Conservation (phyloP, 2,888 invertebrate species). For the Lasioglossum leucozonium region DNA sequence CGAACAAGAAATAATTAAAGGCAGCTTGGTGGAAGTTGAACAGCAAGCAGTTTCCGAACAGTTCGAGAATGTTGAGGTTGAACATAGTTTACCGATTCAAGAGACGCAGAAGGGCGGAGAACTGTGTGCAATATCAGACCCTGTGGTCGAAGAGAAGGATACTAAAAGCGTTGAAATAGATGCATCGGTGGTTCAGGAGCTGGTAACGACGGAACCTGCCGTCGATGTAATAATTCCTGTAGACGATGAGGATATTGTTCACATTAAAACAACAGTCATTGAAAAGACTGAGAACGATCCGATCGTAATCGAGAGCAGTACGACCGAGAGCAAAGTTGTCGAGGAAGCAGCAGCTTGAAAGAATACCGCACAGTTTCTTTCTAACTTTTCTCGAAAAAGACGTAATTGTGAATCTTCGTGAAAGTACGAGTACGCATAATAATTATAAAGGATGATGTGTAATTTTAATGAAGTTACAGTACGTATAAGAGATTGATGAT, state of each 20-base stretch:
- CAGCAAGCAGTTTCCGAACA: slow-evolving; percentile 63
- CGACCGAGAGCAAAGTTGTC: slow-evolving; percentile 76
- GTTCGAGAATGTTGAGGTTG: slow-evolving; percentile 58
- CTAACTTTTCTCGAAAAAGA: slow-evolving; percentile 23
- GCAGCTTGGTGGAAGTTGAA: slow-evolving; percentile 57
- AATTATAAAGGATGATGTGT: slow-evolving; percentile 43
- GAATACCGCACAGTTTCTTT: neutral
- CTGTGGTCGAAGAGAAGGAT: slow-evolving; percentile 39
- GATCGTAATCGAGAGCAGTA: slow-evolving; percentile 63
- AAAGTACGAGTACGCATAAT: slow-evolving; percentile 44
- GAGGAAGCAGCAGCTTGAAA: slow-evolving; percentile 82
- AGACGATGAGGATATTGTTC: slow-evolving; percentile 50
- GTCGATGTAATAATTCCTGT: slow-evolving; percentile 31
- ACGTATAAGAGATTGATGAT: slow-evolving; percentile 41
- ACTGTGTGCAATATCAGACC: slow-evolving; percentile 32
- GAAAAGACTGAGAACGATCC: slow-evolving; percentile 70
- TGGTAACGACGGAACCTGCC: slow-evolving; percentile 25
- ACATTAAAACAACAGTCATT: slow-evolving; percentile 38
- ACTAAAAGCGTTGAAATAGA: slow-evolving; percentile 38
- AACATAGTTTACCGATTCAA: slow-evolving; percentile 33
- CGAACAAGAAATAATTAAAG: slow-evolving; percentile 62
- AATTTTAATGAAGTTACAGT: slow-evolving; percentile 44
- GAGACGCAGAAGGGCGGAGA: slow-evolving; percentile 38
- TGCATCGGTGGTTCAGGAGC: slow-evolving; percentile 3
- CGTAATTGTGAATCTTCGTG: slow-evolving; percentile 43